These are phyloP conservation scores for Heterotilapia buettikoferi DNA, from an alignment of 2,113 vertebrate species.

Conservation along the genomic window DNA sequence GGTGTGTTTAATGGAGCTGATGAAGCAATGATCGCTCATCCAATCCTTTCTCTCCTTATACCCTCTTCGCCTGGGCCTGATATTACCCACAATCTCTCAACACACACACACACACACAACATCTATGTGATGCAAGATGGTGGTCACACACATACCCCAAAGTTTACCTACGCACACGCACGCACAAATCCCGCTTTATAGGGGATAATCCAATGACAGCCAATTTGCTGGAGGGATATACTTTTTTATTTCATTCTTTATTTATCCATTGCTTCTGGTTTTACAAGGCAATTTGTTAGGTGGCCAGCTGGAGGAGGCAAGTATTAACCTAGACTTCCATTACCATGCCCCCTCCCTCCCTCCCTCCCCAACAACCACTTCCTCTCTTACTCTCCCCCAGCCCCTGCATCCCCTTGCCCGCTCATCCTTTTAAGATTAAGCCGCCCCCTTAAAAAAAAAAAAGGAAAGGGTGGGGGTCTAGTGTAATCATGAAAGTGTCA, in stretches of 20 bases:
- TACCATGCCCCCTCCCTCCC: not conserved
- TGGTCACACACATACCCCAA: constrained; percentile 24
- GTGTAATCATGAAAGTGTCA: constrained; percentile 69
- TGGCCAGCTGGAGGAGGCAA: constrained; percentile 42
- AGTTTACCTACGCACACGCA: not conserved
- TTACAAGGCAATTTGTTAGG: constrained; percentile 66
- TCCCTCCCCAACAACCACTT: not conserved
- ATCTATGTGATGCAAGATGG: constrained; percentile 28
- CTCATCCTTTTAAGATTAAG: constrained; percentile 60
- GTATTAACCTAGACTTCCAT: constrained; percentile 58
- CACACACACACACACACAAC: not conserved
- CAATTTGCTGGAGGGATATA: constrained; percentile 69
- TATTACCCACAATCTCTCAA: not conserved
- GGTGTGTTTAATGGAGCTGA: constrained; percentile 64
- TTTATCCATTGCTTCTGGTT: constrained; percentile 61
- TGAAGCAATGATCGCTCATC: constrained; percentile 57
- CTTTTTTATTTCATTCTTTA: constrained; percentile 63
- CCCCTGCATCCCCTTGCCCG: not conserved
- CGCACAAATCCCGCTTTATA: constrained; percentile 63
- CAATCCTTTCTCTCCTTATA: constrained; percentile 12
- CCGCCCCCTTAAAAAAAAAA: not conserved
- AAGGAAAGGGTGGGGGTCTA: not conserved
- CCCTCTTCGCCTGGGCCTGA: constrained; percentile 5
- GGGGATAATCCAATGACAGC: constrained; percentile 72
- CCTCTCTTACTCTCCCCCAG: not conserved